Evolutionary conservation across 2,113 vertebrate genomes (phyloP).

Genomic region (Pampusana beccarii): DNA sequence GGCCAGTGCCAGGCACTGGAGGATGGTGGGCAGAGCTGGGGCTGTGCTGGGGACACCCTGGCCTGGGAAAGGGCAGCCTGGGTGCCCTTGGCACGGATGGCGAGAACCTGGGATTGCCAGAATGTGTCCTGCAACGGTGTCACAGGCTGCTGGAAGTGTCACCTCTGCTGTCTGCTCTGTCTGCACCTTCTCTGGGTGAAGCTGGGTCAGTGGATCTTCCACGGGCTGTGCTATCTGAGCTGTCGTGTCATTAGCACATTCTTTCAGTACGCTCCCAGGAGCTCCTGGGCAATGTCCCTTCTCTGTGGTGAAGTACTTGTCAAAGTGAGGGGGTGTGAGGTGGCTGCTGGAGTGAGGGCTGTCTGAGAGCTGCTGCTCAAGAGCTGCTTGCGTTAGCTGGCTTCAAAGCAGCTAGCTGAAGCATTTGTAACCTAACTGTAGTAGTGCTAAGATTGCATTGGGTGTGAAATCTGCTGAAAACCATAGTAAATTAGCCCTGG

Average conservation of each 20-base stretch:
- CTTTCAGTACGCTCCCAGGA: neutral
- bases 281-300: neutral
- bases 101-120: neutral
- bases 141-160: neutral
- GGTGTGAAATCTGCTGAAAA: neutral
- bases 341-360: neutral
- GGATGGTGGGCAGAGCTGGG: neutral
- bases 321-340: neutral
- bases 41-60: neutral
- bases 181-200: neutral
- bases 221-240: neutral
- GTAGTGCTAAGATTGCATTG: neutral
- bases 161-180: neutral
- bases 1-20: neutral
- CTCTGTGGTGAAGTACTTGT: neutral
- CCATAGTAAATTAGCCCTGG: neutral
- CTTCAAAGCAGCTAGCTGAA: neutral
- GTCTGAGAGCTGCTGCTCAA: neutral
- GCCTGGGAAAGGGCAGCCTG: neutral
- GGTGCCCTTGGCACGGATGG: neutral
- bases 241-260: neutral
- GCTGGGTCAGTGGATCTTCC: neutral
- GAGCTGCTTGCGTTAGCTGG: neutral
- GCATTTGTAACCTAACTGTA: neutral
- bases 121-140: neutral